Base-by-base conservation (phyloP, 2,888 invertebrate genomes). In the Hemithea aestivaria region DNA sequence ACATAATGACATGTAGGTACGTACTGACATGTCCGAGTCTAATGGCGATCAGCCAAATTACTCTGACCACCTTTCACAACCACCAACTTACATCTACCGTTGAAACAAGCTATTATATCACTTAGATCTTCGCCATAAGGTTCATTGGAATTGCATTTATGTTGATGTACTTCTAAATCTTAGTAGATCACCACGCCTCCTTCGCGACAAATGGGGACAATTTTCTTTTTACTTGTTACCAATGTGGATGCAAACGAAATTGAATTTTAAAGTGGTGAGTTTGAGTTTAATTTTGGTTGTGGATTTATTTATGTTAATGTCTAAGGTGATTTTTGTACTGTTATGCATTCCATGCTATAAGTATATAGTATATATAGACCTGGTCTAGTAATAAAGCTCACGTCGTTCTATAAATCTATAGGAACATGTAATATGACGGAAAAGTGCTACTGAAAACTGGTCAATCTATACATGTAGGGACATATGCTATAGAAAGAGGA, bases 121-220 rank as follows among this genome's bases (percentile, higher is more conserved):
- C 27, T 25, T 45, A 50, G 25, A 7, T 1, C 22, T 6, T 8
- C 8, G 10, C 6, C 8, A 34, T 48, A 48, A 37, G 37, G 25
- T 10, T n/a, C 6, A 24, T 10, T 9, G 2, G 6, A 10, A 21
- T 8, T n/a, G 29, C 20, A 6, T 32, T 7, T 6, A 9, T 2
- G 37, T 28, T 6, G 10, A 35, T 39, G 39, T 27, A 27, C 25
- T 38, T 48, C 39, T 44, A 37, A 45, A 55, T 61, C 58, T 64
- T 62, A 64, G 66, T 72, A 51, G 66, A 71, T 62, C 69, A 73
- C 75, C 81, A 79, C 82, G 84, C 83, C 83, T 67, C 74, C 64
- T 50, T 77, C 78, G 79, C 74, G 82, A 80, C 80, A 81, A 80
- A 73, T 66, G 69, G 72, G 72, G 83, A 84, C 84, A 81, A 50